These are phyloP conservation scores for Promerops cafer DNA, from an alignment of 2,113 vertebrate species.

Conservation along the genomic window DNA sequence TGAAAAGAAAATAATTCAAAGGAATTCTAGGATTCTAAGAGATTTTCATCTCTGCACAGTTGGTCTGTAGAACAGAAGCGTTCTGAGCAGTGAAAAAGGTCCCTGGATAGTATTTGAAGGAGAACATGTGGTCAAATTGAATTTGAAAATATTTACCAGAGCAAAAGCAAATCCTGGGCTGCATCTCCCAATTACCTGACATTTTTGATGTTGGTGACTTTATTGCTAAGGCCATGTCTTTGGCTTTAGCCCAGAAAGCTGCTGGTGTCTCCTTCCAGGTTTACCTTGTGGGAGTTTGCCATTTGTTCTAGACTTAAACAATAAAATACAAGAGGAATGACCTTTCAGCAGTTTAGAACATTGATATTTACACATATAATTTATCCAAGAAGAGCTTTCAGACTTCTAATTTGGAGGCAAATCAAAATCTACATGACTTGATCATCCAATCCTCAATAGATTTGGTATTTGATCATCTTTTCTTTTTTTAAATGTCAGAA, in stretches of 20 bases:
- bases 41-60: not conserved
- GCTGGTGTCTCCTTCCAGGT: not conserved
- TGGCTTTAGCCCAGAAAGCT: not conserved
- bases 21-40: not conserved
- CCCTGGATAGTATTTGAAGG: not conserved
- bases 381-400: not conserved
- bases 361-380: not conserved
- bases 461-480: not conserved
- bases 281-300: not conserved
- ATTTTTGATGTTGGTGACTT: not conserved
- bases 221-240: not conserved
- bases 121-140: not conserved
- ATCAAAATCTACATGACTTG: not conserved
- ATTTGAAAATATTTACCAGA: not conserved
- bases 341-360: not conserved
- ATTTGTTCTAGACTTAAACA: constrained; percentile 26
- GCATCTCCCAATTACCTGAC: not conserved
- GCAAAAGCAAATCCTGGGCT: not conserved
- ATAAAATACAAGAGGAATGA: not conserved
- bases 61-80: not conserved
- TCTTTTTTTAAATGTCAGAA: not conserved
- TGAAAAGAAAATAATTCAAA: not conserved
- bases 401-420: not conserved
- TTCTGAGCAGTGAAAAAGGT: not conserved
- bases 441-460: not conserved